Conservation (phyloP, 2,113 vertebrate species). For the Glareola pratincola region DNA sequence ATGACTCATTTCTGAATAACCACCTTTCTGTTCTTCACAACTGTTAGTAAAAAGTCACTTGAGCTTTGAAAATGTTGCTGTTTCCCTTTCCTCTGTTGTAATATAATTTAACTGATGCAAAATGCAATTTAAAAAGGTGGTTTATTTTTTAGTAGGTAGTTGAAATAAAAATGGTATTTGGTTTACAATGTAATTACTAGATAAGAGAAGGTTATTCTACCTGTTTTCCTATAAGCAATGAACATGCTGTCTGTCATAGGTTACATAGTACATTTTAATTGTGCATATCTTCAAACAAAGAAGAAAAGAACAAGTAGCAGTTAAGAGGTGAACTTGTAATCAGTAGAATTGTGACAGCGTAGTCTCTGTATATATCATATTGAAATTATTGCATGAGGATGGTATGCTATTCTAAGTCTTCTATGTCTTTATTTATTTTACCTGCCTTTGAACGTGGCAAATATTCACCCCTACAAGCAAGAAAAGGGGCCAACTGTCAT, state of each 20-base stretch:
- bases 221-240: neutral
- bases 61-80: neutral
- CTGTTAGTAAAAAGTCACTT: neutral
- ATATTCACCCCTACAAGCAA: neutral
- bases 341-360: neutral
- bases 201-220: neutral
- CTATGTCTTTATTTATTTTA: neutral
- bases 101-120: neutral
- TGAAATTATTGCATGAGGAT: neutral
- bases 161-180: neutral
- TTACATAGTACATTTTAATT: neutral
- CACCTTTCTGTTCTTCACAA: neutral
- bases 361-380: neutral
- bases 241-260: neutral
- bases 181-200: neutral
- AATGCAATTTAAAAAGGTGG: accelerated
- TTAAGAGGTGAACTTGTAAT: neutral
- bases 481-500: neutral
- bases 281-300: neutral
- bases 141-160: neutral
- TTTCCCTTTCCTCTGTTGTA: neutral
- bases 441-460: neutral
- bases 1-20: neutral
- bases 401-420: neutral
- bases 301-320: neutral